Percentiles rank a stretch among this genome's conserved stretches.
Conservation (phyloP, 2,888 invertebrate genomes). For the Eretmocerus hayati region DNA sequence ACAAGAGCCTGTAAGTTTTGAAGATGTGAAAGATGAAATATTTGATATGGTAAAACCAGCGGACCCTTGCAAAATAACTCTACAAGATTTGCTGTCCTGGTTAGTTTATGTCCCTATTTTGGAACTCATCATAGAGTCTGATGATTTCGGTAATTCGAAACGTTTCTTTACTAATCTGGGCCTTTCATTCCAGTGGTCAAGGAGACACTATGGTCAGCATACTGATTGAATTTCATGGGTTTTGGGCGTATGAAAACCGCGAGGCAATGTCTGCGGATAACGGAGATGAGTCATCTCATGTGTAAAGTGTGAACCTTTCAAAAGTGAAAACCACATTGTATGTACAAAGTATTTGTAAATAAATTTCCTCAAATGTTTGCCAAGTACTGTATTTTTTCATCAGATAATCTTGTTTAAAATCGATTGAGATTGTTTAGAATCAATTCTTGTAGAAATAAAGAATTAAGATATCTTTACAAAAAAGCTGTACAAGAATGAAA, state of each 20-base stretch:
- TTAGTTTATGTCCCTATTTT: no score
- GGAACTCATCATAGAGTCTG: no score
- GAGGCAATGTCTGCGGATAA: conserved; percentile 68
- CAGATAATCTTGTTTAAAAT: no score
- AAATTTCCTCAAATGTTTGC: no score
- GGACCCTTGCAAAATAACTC: conserved; percentile 75
- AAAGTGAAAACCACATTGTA: no score
- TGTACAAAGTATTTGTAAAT: no score
- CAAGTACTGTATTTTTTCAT: no score
- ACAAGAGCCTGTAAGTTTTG: conserved; percentile 84
- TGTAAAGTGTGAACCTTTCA: conserved; percentile 28
- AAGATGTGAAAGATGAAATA: conserved; percentile 94
- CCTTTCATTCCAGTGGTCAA: conserved; percentile 64
- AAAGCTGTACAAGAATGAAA: no score
- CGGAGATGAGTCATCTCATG: conserved; percentile 45
- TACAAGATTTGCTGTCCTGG: conserved; percentile 76
- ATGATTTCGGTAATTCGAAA: conserved; percentile 1
- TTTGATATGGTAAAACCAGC: conserved; percentile 95
- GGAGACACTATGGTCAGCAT: conserved; percentile 92
- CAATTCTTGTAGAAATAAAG: no score
- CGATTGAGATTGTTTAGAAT: no score
- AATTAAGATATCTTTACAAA: no score
- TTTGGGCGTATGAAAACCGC: conserved; percentile 94
- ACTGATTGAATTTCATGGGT: conserved; percentile 89
- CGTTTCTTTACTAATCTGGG: no score